Percentiles rank a stretch among this genome's conserved stretches.
Conservation (phyloP, 2,113 vertebrate genomes). For the Nanorana parkeri region DNA sequence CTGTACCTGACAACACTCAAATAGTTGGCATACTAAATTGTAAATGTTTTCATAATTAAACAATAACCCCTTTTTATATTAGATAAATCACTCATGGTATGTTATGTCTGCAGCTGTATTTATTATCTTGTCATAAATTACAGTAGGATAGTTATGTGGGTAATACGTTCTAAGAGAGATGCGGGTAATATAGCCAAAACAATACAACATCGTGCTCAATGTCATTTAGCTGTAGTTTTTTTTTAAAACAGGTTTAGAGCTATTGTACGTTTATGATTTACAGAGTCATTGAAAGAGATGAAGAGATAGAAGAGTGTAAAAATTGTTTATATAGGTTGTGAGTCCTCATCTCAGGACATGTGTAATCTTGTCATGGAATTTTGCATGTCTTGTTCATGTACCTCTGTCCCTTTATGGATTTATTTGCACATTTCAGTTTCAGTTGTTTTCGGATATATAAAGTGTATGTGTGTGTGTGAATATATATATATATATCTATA, state of each 20-base stretch:
- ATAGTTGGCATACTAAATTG: not conserved
- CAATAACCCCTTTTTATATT: not conserved
- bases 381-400: not conserved
- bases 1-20: too few relatives aligned
- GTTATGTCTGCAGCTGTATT: constrained; percentile 4
- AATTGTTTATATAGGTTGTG: constrained; percentile 7
- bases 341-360: constrained; percentile 10
- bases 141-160: constrained; percentile 21
- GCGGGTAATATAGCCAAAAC: constrained; percentile 6
- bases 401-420: not conserved
- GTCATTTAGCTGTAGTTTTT: constrained; percentile 34
- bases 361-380: constrained; percentile 42
- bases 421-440: not conserved
- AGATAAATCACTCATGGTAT: not conserved
- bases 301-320: constrained; percentile 12
- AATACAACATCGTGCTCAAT: not conserved
- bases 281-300: constrained; percentile 41
- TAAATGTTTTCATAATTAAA: not conserved
- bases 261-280: not conserved
- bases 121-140: constrained; percentile 23
- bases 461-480: too few relatives aligned
- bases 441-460: too few relatives aligned
- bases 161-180: constrained; percentile 20
- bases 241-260: not conserved
- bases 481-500: too few relatives aligned